Percentiles rank a stretch among this genome's conserved stretches.
phyloP scores from a whole-genome alignment of 2,888 invertebrate genomes.

The Cantharis flavilabris region DNA sequence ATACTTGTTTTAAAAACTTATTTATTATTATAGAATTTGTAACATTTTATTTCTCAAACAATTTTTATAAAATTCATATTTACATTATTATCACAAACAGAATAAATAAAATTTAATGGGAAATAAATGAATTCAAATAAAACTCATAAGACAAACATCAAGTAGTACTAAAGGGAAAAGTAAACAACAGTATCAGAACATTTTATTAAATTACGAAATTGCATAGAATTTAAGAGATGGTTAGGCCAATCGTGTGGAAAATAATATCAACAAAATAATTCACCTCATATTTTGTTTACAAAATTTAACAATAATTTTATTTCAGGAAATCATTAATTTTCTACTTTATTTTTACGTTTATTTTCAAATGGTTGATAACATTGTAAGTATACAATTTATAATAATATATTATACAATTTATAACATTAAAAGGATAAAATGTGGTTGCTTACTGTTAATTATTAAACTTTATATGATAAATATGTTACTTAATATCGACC shows the following conservation, averaged over 20 bases:
- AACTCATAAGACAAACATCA: not conserved
- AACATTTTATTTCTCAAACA: not conserved
- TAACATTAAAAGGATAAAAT: not conserved
- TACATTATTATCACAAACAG: not conserved
- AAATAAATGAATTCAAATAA: not conserved
- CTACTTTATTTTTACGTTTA: not conserved
- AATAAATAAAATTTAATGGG: not conserved
- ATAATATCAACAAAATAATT: not conserved
- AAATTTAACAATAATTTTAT: not conserved
- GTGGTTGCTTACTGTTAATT: not conserved
- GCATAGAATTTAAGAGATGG: not conserved
- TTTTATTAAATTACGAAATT: not conserved
- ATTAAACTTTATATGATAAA: not conserved
- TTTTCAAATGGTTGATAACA: not conserved
- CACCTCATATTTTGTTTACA: not conserved
- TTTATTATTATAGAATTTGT: not conserved
- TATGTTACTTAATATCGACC: constrained; percentile 4
- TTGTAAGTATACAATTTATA: no score
- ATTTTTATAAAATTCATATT: not conserved
- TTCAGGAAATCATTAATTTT: not conserved
- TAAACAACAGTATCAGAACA: not conserved
- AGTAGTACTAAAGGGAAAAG: not conserved
- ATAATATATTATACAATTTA: not conserved
- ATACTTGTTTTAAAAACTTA: not conserved
- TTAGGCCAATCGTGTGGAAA: not conserved